Conservation (phyloP, 2,888 invertebrate genomes). For the Microdon myrmicae region DNA sequence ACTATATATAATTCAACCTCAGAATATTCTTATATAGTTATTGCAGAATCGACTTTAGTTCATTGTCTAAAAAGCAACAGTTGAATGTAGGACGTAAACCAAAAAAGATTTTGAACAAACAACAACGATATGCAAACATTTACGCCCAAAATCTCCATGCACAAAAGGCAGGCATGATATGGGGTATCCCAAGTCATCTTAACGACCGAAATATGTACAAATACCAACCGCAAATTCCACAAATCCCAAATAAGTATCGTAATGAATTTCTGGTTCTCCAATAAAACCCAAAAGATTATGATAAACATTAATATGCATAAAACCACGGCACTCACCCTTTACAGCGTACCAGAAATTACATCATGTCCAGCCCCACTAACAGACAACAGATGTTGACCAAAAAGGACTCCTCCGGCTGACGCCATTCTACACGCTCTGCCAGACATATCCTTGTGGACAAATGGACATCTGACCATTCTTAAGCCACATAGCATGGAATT, state of each 20-base stretch:
- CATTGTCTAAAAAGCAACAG: too few relatives aligned
- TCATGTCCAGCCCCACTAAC: slow-evolving; percentile 6
- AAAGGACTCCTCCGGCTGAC: slow-evolving; percentile 20
- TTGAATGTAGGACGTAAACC: too few relatives aligned
- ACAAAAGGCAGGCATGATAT: too few relatives aligned
- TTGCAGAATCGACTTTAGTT: too few relatives aligned
- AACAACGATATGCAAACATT: too few relatives aligned
- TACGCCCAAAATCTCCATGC: too few relatives aligned
- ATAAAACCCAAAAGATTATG: slow-evolving; percentile 51
- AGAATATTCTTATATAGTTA: too few relatives aligned
- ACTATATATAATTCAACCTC: too few relatives aligned
- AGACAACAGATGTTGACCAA: slow-evolving; percentile 32
- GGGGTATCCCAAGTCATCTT: too few relatives aligned
- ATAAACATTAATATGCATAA: slow-evolving; percentile 47
- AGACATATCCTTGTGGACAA: slow-evolving; percentile 28
- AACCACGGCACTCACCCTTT: slow-evolving; percentile 36
- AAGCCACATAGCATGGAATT: slow-evolving; percentile 46
- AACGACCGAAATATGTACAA: slow-evolving; percentile 9
- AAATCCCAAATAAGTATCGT: slow-evolving; percentile 42
- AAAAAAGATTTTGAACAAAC: too few relatives aligned
- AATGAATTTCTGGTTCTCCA: slow-evolving; percentile 34
- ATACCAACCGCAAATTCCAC: slow-evolving; percentile 37
- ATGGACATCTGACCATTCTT: slow-evolving; percentile 42
- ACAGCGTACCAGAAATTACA: slow-evolving; percentile 31
- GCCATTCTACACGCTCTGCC: slow-evolving; percentile 13